phyloP scores from a whole-genome alignment of 2,888 invertebrate genomes.

The Drosophila nr. medialis region DNA sequence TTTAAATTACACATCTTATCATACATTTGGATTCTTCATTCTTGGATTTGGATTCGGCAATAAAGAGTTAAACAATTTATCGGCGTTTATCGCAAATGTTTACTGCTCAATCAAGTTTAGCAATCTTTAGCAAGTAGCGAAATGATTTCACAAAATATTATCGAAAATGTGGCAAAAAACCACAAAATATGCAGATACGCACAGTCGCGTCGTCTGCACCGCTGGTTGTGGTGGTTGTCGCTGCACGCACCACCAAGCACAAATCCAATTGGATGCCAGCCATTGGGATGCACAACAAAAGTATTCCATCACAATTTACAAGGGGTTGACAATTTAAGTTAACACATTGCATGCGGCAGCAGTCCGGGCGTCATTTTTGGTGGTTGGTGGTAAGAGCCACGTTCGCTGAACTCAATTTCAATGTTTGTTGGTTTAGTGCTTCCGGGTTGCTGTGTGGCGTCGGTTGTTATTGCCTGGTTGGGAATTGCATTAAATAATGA shows the following conservation, averaged over 20 bases:
- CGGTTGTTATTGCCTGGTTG: slow-evolving; percentile 25
- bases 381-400: slow-evolving; percentile 38
- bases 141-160: slow-evolving; percentile 24
- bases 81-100: not conserved
- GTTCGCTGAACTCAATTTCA: slow-evolving; percentile 4
- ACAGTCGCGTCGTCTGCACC: slow-evolving; percentile 23
- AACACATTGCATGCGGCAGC: slow-evolving; percentile 36
- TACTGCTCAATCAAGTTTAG: slow-evolving; percentile 17
- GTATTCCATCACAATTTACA: slow-evolving; percentile 49
- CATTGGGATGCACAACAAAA: slow-evolving; percentile 32
- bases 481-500: slow-evolving; percentile 8
- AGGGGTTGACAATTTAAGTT: slow-evolving; percentile 63
- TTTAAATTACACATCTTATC: not conserved
- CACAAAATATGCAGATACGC: slow-evolving; percentile 53
- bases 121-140: slow-evolving; percentile 6
- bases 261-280: slow-evolving; percentile 64
- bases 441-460: slow-evolving; percentile 38
- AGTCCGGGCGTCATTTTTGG: slow-evolving; percentile 8
- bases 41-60: not conserved
- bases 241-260: slow-evolving; percentile 66
- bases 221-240: slow-evolving; percentile 51
- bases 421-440: slow-evolving; percentile 41
- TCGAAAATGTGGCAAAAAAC: slow-evolving; percentile 52
- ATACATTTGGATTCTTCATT: not conserved
- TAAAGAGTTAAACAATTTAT: not conserved